Percentiles rank a stretch among this genome's conserved stretches.
Conservation (phyloP, 2,797 vertebrate species). For the Malacoraja senta region DNA sequence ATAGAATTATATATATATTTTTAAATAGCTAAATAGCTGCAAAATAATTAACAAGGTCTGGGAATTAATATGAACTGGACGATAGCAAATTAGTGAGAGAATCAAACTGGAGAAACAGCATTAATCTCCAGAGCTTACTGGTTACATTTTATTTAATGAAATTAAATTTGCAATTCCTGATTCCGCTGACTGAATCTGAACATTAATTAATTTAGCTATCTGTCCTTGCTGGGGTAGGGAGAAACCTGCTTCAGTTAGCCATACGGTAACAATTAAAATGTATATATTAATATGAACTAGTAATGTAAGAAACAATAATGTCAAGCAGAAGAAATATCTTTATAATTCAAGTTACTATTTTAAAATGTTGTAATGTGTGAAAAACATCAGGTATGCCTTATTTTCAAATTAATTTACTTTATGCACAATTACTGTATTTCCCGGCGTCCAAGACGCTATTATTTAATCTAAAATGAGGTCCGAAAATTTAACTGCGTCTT, state of each 20-base stretch:
- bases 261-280: neutral
- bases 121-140: slow-evolving; percentile 67
- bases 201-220: neutral
- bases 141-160: slow-evolving; percentile 75
- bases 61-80: slow-evolving; percentile 76
- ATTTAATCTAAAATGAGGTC: too few relatives aligned
- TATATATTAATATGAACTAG: neutral
- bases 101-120: slow-evolving; percentile 56
- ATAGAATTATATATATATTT: slow-evolving; percentile 59
- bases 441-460: too few relatives aligned
- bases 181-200: slow-evolving; percentile 3
- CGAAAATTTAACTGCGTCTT: too few relatives aligned
- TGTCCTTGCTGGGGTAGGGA: neutral
- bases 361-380: neutral
- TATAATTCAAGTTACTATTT: neutral
- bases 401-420: neutral
- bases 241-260: neutral
- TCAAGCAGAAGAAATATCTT: neutral
- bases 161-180: slow-evolving; percentile 52
- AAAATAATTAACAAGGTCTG: slow-evolving; percentile 77
- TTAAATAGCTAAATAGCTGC: slow-evolving; percentile 66
- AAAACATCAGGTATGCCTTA: neutral
- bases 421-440: neutral
- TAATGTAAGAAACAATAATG: neutral
- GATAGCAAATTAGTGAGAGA: slow-evolving; percentile 74